phyloP scores from a whole-genome alignment of 2,888 invertebrate genomes.

The Nomada fucata region DNA sequence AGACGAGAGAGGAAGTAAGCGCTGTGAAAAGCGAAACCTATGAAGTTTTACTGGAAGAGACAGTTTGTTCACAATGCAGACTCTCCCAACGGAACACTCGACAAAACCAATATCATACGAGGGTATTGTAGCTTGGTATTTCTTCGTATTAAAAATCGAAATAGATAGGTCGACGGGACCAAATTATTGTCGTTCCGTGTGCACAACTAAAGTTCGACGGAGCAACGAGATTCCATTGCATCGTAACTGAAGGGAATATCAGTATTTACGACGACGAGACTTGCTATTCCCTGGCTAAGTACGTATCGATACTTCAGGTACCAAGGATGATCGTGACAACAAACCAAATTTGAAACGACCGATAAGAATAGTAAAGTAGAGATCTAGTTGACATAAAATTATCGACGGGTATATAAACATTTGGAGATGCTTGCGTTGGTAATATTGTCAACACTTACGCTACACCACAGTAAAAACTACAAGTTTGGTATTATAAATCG shows the following conservation, averaged over 20 bases:
- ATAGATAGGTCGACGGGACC: too few species aligned
- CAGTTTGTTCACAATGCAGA: conserved; percentile 71
- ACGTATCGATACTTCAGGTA: conserved; percentile 50
- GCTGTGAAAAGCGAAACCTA: conserved; percentile 65
- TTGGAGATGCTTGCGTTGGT: conserved; percentile 36
- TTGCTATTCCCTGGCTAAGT: conserved; percentile 57
- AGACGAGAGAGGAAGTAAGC: conserved; percentile 64
- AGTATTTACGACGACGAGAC: conserved; percentile 20
- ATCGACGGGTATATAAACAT: conserved; percentile 49
- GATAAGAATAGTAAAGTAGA: neutral
- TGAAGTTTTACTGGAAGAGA: conserved; percentile 58
- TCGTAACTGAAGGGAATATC: neutral
- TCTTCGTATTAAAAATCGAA: neutral
- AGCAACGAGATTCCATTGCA: too few species aligned
- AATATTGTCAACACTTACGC: conserved; percentile 60
- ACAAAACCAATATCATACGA: conserved; percentile 20
- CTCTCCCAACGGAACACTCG: conserved; percentile 2
- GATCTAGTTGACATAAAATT: conserved; percentile 19
- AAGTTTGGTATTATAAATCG: conserved; percentile 57
- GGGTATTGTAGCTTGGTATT: neutral
- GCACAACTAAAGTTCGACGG: too few species aligned
- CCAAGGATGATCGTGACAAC: conserved; percentile 53
- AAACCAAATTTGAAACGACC: conserved; percentile 31
- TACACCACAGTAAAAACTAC: conserved; percentile 53
- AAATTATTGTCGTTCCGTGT: too few species aligned